A percentile compares a stretch with the other conserved stretches of the same genome.
phyloP scores from a whole-genome alignment of 2,113 vertebrate genomes.

The Atherinomorus stipes region DNA sequence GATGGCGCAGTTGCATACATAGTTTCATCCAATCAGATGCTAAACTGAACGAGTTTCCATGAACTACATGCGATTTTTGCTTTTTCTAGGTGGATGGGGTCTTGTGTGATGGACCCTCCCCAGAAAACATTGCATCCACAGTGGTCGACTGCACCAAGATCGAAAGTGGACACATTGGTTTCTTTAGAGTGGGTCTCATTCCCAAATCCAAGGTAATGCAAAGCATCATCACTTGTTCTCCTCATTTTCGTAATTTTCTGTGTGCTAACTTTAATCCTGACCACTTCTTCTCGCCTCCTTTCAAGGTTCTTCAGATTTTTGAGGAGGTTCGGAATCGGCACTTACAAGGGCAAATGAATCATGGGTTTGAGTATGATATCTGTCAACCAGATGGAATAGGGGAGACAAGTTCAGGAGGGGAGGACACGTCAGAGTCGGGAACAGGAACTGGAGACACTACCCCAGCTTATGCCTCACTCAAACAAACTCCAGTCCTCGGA shows the following conservation, averaged over 20 bases:
- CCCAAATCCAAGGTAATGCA: constrained; percentile 88
- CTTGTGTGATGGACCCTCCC: constrained; percentile 90
- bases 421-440: constrained; percentile 3
- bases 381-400: constrained; percentile 11
- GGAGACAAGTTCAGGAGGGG: not conserved
- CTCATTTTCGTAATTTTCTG: not conserved
- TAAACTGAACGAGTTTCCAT: not conserved
- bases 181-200: constrained; percentile 90
- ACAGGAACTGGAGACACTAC: constrained; percentile 26
- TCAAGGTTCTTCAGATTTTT: constrained; percentile 89
- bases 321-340: constrained; percentile 85
- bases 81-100: constrained; percentile 88
- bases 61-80: constrained; percentile 8
- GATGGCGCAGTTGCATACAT: no score
- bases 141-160: constrained; percentile 94
- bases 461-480: not conserved
- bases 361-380: constrained; percentile 73
- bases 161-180: constrained; percentile 85
- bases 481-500: constrained; percentile 27
- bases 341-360: constrained; percentile 63
- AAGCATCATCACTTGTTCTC: not conserved
- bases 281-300: not conserved
- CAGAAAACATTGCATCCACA: constrained; percentile 91
- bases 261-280: not conserved
- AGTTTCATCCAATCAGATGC: no score